Evolutionary conservation across 2,797 vertebrate species (phyloP).

Genomic region (Anas bernieri): DNA sequence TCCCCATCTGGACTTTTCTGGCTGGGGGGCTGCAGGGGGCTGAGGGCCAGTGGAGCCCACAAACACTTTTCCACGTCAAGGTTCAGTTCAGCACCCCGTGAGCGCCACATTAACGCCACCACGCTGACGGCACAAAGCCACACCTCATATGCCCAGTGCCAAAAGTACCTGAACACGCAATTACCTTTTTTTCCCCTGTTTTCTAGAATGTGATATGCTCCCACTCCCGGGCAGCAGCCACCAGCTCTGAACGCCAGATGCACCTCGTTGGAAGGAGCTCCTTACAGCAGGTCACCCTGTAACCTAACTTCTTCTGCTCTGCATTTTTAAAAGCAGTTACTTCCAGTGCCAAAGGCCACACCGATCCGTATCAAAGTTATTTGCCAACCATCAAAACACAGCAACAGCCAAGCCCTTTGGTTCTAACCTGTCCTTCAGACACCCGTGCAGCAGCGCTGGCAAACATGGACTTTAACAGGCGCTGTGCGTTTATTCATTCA

Average conservation of each 20-base stretch:
- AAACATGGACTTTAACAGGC: not conserved
- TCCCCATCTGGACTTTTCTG: not conserved
- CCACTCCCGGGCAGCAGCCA: not conserved
- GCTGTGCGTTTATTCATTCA: not conserved
- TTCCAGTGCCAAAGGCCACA: not conserved
- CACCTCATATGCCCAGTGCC: not conserved
- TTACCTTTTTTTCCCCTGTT: not conserved
- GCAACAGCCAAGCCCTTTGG: not conserved
- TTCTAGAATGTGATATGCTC: not conserved
- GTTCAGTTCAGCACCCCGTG: not conserved
- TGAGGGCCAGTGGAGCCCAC: not conserved
- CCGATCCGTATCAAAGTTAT: not conserved
- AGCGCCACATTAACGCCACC: not conserved
- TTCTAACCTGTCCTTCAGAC: not conserved
- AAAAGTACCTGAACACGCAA: not conserved
- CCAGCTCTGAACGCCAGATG: not conserved
- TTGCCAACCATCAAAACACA: not conserved
- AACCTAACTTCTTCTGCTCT: not conserved
- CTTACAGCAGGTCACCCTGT: not conserved
- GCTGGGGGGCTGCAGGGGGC: not conserved
- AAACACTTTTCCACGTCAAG: not conserved
- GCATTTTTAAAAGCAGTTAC: not conserved
- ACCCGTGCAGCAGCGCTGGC: not conserved
- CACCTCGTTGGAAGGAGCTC: not conserved
- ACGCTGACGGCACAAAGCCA: not conserved